phyloP scores from a whole-genome alignment of 1,140 invertebrate species.

The Archivesica marissinica region DNA sequence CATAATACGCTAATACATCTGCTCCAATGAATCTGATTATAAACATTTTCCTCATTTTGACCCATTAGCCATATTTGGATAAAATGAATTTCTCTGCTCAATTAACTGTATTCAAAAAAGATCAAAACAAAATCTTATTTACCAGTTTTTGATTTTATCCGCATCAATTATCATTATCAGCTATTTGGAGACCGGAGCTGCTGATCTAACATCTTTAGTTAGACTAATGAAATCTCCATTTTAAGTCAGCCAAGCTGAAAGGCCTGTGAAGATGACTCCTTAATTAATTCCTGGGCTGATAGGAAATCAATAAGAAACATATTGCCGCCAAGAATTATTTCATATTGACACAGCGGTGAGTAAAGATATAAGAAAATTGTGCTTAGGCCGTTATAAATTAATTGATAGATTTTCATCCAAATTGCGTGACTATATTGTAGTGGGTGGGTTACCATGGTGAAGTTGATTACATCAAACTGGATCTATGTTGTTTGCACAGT shows the following conservation, averaged over 20 bases:
- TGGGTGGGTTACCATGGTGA: too few relatives aligned
- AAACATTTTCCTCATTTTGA: too few relatives aligned
- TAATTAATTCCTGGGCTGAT: slow-evolving; percentile 17
- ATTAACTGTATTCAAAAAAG: neutral
- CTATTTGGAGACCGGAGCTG: too few relatives aligned
- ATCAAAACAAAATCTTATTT: neutral
- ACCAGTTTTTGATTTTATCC: neutral
- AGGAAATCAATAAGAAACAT: slow-evolving; percentile 25
- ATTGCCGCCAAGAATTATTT: slow-evolving; percentile 19
- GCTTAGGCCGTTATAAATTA: too few relatives aligned
- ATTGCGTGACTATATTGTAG: too few relatives aligned
- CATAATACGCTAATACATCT: too few relatives aligned
- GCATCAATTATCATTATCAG: too few relatives aligned
- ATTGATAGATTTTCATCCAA: too few relatives aligned
- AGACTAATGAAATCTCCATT: slow-evolving; percentile 17
- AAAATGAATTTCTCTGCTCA: neutral
- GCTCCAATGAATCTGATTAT: too few relatives aligned
- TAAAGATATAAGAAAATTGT: slow-evolving; percentile 28
- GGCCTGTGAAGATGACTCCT: neutral
- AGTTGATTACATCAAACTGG: too few relatives aligned
- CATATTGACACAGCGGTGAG: slow-evolving; percentile 24
- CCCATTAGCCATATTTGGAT: too few relatives aligned
- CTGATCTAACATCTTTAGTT: neutral
- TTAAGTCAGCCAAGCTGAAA: neutral
- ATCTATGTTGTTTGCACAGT: too few relatives aligned